Evolutionary conservation across 2,888 invertebrate species (phyloP).

Genomic region (Acrobasis repandana): DNA sequence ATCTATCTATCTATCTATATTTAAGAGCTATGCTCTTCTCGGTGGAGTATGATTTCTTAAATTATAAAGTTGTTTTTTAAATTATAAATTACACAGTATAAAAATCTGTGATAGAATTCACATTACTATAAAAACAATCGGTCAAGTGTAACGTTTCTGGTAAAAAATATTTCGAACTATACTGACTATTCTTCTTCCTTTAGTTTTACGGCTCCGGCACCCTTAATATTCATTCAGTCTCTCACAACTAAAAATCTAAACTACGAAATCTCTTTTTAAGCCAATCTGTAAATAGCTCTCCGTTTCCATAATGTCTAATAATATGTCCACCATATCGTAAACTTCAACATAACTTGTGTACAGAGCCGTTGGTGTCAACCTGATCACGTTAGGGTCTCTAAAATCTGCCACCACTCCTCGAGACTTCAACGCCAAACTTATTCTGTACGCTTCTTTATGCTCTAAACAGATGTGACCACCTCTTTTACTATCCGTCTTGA

Average conservation of each 20-base stretch:
- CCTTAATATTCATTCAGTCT: background rate
- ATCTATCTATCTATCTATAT: too few relatives aligned
- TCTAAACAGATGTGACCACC: constrained; percentile 68
- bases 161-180: too few relatives aligned
- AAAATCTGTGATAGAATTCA: too few relatives aligned
- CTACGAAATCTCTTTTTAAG: constrained; percentile 49
- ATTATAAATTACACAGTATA: too few relatives aligned
- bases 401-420: constrained; percentile 62
- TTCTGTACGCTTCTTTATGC: constrained; percentile 64
- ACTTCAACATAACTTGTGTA: constrained; percentile 67
- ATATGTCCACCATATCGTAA: constrained; percentile 55
- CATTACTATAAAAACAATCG: too few relatives aligned
- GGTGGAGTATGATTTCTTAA: too few relatives aligned
- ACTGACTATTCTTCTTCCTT: too few relatives aligned
- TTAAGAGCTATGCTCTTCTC: too few relatives aligned
- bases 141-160: too few relatives aligned
- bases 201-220: background rate
- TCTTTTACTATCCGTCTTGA: constrained; percentile 52
- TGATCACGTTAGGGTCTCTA: constrained; percentile 63
- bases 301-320: constrained; percentile 53
- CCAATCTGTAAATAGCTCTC: constrained; percentile 52
- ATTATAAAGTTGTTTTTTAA: too few relatives aligned
- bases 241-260: constrained; percentile 32
- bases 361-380: constrained; percentile 61
- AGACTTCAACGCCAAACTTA: constrained; percentile 57